These are phyloP conservation scores for Stenichneumon culpator DNA, from an alignment of 2,888 invertebrate genomes.

Conservation along the genomic window DNA sequence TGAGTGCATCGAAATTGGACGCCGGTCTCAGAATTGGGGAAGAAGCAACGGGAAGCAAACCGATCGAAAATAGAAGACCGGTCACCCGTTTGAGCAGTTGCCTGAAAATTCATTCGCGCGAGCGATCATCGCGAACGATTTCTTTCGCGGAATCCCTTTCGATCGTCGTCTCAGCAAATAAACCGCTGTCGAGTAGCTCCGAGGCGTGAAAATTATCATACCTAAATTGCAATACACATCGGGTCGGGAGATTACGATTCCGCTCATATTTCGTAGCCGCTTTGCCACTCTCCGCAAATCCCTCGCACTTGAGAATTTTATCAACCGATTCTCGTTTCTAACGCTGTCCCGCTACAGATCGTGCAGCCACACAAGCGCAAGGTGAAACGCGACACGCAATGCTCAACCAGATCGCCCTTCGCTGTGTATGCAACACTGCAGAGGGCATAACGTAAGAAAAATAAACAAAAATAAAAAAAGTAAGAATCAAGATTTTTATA, in stretches of 20 bases:
- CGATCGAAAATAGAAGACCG: background rate
- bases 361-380: background rate
- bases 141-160: background rate
- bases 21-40: background rate
- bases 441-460: background rate
- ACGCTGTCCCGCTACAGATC: background rate
- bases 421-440: background rate
- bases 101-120: background rate
- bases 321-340: background rate
- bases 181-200: background rate
- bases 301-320: background rate
- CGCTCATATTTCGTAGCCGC: background rate
- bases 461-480: background rate
- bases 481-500: background rate
- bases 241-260: background rate
- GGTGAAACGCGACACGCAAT: slow-evolving; percentile 9
- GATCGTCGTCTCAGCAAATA: background rate
- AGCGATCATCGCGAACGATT: background rate
- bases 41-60: background rate
- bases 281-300: background rate
- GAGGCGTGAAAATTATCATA: background rate
- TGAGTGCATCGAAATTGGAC: background rate
- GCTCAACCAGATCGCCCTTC: background rate
- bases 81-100: background rate
- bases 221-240: background rate